Conservation (phyloP, 2,113 vertebrate species). For the Psettodes erumei region DNA sequence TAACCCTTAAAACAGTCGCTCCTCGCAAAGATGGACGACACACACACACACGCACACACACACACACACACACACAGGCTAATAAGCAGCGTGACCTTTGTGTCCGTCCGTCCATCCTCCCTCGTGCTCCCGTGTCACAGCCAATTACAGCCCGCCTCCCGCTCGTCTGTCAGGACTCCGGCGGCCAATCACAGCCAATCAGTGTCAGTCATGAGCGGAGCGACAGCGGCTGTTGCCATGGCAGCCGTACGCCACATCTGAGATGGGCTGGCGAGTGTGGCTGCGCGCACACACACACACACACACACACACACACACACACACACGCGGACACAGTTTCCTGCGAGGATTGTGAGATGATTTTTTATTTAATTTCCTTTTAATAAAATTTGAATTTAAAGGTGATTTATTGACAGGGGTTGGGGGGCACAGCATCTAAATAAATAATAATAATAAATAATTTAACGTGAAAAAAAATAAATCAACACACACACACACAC, state of each 20-base stretch:
- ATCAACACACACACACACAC: too few relatives aligned
- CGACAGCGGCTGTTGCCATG: slow-evolving; percentile 45
- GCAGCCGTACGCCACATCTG: slow-evolving; percentile 30
- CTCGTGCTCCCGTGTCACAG: slow-evolving; percentile 9
- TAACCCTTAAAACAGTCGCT: neutral
- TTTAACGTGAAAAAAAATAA: too few relatives aligned
- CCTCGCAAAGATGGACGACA: slow-evolving; percentile 8
- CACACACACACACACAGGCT: neutral
- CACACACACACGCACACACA: neutral
- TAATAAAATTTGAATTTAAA: too few relatives aligned
- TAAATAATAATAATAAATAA: too few relatives aligned
- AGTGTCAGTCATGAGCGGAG: slow-evolving; percentile 39
- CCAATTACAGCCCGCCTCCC: slow-evolving; percentile 51
- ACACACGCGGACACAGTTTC: neutral
- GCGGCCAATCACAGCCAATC: slow-evolving; percentile 47
- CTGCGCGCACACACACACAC: neutral
- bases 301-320: neutral
- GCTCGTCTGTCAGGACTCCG: slow-evolving; percentile 2
- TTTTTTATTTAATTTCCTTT: too few relatives aligned
- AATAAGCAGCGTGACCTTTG: slow-evolving; percentile 38
- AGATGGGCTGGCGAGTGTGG: too few relatives aligned
- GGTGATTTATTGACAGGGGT: too few relatives aligned
- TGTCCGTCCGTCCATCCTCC: slow-evolving; percentile 8
- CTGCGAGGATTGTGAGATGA: slow-evolving; percentile 16
- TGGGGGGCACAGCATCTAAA: too few relatives aligned